Evolutionary conservation across 1,140 invertebrate genomes (phyloP), one percentile per base, ranked within the genome.

Genomic region (Ylistrum balloti): DNA sequence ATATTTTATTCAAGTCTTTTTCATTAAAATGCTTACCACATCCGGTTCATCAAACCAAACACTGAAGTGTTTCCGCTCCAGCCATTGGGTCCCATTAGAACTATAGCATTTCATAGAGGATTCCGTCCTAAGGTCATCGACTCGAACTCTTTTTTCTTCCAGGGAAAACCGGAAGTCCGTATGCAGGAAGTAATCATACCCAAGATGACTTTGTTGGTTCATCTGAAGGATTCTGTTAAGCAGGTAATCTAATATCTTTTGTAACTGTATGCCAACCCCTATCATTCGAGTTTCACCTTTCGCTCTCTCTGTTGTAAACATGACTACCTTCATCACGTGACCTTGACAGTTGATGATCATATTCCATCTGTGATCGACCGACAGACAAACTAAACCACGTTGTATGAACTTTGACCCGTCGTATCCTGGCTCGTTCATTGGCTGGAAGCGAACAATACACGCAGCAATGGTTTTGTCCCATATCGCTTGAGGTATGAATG

Each of bases 131-230:
- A 74, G 56, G 17, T 74, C 56, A 7, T 74, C 13, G 22, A n/a
- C 56, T 28, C 56, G 56, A n/a, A 74, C 56, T 74, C 56, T n/a
- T 28, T 11, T n/a, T 11, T 74, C 56, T 5, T 74, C n/a, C 22
- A 5, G n/a, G 11, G 5, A 5, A 28, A 74, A 74, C 20, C 56
- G 56, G 56, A 74, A 74, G 56, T 74, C 56, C 5, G 56, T n/a
- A 11, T 74, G 56, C n/a, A 74, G 56, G 56, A 74, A 74, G n/a
- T 74, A 74, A 1, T 74, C 56, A 28, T 5, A 74, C 22, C 56
- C 56, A n/a, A 74, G n/a, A 17, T 74, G 56, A 74, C 56, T 74
- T 74, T 74, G 56, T 74, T 74, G 56, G 56, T 74, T 74, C 56
- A 74, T 74, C n/a, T 74, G 56, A 17, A 74, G 56, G 28, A 74